Percentiles rank a stretch among this genome's conserved stretches.
Evolutionary conservation across 2,113 vertebrate species (phyloP).

Genomic region (Pelmatolapia mariae): DNA sequence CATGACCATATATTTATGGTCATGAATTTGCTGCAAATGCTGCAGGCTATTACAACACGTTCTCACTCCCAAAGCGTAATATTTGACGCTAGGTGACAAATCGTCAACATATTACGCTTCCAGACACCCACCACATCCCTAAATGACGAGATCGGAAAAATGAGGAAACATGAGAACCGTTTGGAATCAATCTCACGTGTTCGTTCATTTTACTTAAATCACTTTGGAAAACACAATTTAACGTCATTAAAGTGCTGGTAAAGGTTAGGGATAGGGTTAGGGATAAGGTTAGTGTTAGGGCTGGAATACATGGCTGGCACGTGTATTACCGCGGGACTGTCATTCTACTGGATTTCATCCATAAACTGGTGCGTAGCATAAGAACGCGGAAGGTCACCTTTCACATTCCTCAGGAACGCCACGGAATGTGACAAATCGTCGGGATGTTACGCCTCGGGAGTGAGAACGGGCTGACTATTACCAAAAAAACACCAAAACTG

Average conservation of each 20-base stretch:
- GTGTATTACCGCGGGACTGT: background rate
- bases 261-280: background rate
- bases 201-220: background rate
- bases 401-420: background rate
- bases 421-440: rapidly evolving
- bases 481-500: background rate
- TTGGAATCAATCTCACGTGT: background rate
- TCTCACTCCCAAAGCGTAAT: background rate
- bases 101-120: background rate
- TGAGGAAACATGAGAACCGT: background rate
- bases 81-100: background rate
- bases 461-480: background rate
- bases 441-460: background rate
- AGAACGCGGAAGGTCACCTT: background rate
- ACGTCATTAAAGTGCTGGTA: background rate
- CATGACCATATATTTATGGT: background rate
- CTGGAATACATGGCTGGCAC: background rate
- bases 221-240: background rate
- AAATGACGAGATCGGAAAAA: background rate
- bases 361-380: background rate
- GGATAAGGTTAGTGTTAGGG: background rate
- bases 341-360: background rate
- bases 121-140: background rate
- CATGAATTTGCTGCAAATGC: no score
- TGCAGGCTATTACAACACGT: background rate